phyloP scores from a whole-genome alignment of 2,888 invertebrate species.

The Folsomia manolachei region DNA sequence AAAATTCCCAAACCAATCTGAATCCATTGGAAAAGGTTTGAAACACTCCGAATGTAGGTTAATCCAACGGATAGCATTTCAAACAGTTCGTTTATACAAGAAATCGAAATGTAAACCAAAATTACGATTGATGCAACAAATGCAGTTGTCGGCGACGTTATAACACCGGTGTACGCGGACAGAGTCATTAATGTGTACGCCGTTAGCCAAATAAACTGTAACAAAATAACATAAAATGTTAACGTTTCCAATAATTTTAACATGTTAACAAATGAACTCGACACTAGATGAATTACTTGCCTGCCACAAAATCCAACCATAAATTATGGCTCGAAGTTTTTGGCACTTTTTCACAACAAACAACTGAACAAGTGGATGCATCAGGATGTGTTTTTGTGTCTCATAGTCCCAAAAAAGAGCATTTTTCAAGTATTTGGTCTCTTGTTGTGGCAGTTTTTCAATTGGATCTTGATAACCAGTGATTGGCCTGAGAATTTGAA shows the following conservation, averaged over 20 bases:
- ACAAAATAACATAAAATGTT: constrained; percentile 6
- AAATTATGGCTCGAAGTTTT: constrained; percentile 27
- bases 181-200: constrained; percentile 29
- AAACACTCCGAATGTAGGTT: constrained; percentile 25
- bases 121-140: constrained; percentile 26
- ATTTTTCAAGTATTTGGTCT: constrained; percentile 31
- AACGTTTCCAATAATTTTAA: too few species aligned
- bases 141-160: constrained; percentile 1
- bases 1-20: constrained; percentile 25
- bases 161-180: constrained; percentile 24
- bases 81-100: constrained; percentile 30
- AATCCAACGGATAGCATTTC: constrained; percentile 30
- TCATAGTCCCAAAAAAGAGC: constrained; percentile 31
- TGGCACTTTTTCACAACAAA: constrained; percentile 35
- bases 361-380: constrained; percentile 34
- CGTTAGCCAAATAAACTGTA: constrained; percentile 32
- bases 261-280: too few species aligned
- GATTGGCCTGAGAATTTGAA: constrained; percentile 23
- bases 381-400: constrained; percentile 34
- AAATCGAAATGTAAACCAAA: constrained; percentile 28
- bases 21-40: constrained; percentile 26
- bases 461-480: constrained; percentile 33
- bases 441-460: constrained; percentile 26
- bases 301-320: constrained; percentile 32
- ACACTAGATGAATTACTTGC: too few species aligned